Base-by-base conservation (phyloP, 2,113 vertebrate species). In the Formicarius rufipectus region DNA sequence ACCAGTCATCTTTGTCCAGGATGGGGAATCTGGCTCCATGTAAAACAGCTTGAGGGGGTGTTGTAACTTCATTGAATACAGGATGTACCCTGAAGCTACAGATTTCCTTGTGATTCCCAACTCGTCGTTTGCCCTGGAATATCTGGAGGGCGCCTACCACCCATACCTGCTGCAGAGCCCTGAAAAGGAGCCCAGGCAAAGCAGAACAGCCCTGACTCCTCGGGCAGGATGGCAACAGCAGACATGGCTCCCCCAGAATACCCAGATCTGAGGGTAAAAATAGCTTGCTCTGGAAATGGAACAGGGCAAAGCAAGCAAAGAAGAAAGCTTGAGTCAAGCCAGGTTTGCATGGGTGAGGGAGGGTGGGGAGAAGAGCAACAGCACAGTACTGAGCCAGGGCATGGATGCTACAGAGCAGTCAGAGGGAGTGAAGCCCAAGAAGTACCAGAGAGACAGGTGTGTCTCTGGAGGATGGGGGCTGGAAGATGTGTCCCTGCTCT, bases 41-140 rank as follows among this genome's bases (percentile, higher is more conserved):
- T 10, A 59, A 82, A 73, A 37, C 37, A 56, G 28, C 13, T 72
- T 14, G 2, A 84, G 40, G 14, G 2, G 9, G 18, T 71, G 42
- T 71, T 12, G 2, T 67, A 64, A 50, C 44, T 27, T 75, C 66
- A 28, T 7, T 6, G 9, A 56, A 4, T 24, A 24, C 3, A 5
- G 16, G 14, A 12, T 0, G 0, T 9, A n/a, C 12, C 28, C 45
- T 47, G 76, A 3, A 74, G 23, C 44, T 68, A 7, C 0, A 2
- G 66, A 37, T 90, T 69, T 56, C 3, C 18, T 90, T 1, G 0
- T 2, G 2, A n/a, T 63, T 83, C 68, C 39, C 2, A 6, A 12
- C 9, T 77, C 11, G 3, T 37, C 60, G 22, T 42, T 69, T 53
- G 12, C 18, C 10, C 35, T 87, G 68, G 9, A n/a, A 4, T 78